A percentile compares a stretch with the other conserved stretches of the same genome.
Conservation (phyloP, 1,140 invertebrate species). For the Marisa cornuarietis region DNA sequence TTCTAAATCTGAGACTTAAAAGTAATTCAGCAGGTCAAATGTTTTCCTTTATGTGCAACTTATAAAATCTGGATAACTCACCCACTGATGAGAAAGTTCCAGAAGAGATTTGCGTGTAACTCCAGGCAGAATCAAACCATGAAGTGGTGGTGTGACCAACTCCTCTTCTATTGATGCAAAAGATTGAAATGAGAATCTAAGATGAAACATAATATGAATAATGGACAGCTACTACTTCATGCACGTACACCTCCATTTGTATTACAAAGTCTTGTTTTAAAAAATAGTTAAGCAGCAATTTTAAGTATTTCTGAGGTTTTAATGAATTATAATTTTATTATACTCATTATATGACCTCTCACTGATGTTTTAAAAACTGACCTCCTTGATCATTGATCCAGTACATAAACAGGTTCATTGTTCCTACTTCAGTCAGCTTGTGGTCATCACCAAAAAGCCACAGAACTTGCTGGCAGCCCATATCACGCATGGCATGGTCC, state of each 20-base stretch:
- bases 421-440: constrained; percentile 96
- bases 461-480: constrained; percentile 92
- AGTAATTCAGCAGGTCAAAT: neutral
- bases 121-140: constrained; percentile 86
- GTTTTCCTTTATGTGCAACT: neutral
- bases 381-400: constrained; percentile 90
- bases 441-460: constrained; percentile 97
- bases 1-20: neutral
- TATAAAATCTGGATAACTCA: constrained; percentile 34
- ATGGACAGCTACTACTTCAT: too few relatives aligned
- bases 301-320: too few relatives aligned
- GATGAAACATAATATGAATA: too few relatives aligned
- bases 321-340: too few relatives aligned
- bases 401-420: constrained; percentile 98
- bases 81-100: constrained; percentile 83
- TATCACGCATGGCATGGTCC: constrained; percentile 76
- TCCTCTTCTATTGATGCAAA: constrained; percentile 78
- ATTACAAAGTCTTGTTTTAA: too few relatives aligned
- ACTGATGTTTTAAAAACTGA: constrained; percentile 62
- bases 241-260: too few relatives aligned
- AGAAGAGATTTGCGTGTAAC: constrained; percentile 90
- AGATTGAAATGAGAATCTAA: neutral
- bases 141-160: constrained; percentile 89
- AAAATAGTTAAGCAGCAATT: too few relatives aligned
- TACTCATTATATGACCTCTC: neutral